phyloP scores from a whole-genome alignment of 1,140 invertebrate genomes.

The Thrips palmi region DNA sequence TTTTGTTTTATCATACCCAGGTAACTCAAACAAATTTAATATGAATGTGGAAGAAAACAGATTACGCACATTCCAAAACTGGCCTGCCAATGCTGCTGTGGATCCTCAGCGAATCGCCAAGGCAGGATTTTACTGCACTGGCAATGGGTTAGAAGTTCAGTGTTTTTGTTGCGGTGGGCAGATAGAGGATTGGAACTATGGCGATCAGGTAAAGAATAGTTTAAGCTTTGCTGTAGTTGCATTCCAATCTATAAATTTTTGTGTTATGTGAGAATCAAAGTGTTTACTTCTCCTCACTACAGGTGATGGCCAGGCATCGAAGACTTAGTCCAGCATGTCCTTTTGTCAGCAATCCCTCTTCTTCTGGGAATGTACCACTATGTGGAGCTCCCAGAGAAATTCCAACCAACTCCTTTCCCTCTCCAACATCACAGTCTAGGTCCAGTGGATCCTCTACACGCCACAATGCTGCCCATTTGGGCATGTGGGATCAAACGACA shows the following conservation, averaged over 20 bases:
- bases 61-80: slow-evolving; percentile 44
- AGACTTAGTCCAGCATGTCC: slow-evolving; percentile 43
- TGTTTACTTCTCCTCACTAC: too few species aligned
- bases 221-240: too few species aligned
- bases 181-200: slow-evolving; percentile 55
- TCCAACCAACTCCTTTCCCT: slow-evolving; percentile 7
- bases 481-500: slow-evolving; percentile 14
- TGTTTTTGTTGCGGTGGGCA: slow-evolving; percentile 54
- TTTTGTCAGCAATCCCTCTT: slow-evolving; percentile 42
- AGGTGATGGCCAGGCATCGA: too few species aligned
- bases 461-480: neutral
- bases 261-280: too few species aligned
- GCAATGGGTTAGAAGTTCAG: slow-evolving; percentile 42
- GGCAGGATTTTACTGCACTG: slow-evolving; percentile 66
- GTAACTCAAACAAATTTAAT: slow-evolving; percentile 10
- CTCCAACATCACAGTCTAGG: too few species aligned
- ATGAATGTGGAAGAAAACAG: slow-evolving; percentile 52
- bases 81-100: slow-evolving; percentile 47
- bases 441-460: too few species aligned
- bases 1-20: too few species aligned
- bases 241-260: too few species aligned
- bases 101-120: slow-evolving; percentile 45
- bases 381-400: slow-evolving; percentile 17
- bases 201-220: slow-evolving; percentile 47
- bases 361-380: slow-evolving; percentile 43